Conservation (phyloP, 2,888 invertebrate genomes). For the Amblyjoppa proteus region DNA sequence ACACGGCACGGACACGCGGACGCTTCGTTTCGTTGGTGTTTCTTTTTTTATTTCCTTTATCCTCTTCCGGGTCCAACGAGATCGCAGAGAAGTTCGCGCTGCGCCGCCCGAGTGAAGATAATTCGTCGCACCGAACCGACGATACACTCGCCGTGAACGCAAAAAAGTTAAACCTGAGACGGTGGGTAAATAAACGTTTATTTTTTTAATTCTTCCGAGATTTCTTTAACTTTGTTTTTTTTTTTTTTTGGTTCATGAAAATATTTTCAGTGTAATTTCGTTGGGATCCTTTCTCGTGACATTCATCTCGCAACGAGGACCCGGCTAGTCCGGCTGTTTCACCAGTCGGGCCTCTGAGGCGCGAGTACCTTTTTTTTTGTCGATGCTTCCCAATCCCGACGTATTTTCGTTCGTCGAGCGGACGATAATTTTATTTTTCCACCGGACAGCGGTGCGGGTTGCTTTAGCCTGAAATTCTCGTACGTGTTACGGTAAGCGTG, state of each 20-base stretch:
- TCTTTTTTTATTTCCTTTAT: not conserved
- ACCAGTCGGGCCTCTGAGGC: no score
- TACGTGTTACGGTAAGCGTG: not conserved
- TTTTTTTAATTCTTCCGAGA: not conserved
- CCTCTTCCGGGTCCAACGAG: slow-evolving; percentile 6
- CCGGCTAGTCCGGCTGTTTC: no score
- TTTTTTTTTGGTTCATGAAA: not conserved
- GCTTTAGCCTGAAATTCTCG: slow-evolving; percentile 8
- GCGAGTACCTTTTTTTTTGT: no score
- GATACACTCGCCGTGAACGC: not conserved
- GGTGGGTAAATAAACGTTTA: slow-evolving; percentile 11
- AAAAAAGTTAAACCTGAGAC: not conserved
- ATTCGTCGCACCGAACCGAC: not conserved
- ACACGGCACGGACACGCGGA: not conserved
- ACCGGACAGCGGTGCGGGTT: not conserved
- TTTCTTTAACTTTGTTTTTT: not conserved
- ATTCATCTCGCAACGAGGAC: not conserved
- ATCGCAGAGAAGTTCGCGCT: not conserved
- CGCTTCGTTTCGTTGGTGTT: not conserved
- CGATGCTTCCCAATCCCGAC: no score
- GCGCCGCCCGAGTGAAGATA: not conserved
- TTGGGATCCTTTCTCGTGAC: not conserved
- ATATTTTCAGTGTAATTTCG: not conserved
- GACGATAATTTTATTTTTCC: not conserved
- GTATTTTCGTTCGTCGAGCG: not conserved